These are phyloP conservation scores for Chelon auratus DNA, from an alignment of 2,797 vertebrate genomes.

Conservation along the genomic window DNA sequence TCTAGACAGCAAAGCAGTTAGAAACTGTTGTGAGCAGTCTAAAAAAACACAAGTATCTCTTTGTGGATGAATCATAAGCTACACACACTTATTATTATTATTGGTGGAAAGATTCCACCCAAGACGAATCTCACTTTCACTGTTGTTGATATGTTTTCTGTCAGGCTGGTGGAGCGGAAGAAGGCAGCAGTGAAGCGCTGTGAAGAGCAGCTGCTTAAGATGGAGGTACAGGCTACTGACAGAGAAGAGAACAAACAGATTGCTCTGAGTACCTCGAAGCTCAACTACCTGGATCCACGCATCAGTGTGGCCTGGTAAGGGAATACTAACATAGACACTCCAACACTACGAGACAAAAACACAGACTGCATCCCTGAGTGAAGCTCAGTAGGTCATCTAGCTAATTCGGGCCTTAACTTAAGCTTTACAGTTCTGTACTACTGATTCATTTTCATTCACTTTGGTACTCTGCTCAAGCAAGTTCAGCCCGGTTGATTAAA, in stretches of 20 bases:
- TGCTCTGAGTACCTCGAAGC: constrained; percentile 88
- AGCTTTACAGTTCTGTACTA: no score
- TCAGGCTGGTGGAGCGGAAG: constrained; percentile 84
- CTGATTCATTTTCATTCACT: no score
- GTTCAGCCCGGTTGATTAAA: no score
- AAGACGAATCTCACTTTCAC: no score
- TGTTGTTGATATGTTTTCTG: not conserved
- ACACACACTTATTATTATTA: not conserved
- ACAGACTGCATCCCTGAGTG: no score
- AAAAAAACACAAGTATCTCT: constrained; percentile 30
- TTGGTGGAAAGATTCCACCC: not conserved
- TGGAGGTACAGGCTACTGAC: constrained; percentile 89
- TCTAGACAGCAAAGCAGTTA: not conserved
- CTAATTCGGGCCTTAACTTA: no score
- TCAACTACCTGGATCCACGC: constrained; percentile 89
- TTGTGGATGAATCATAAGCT: not conserved
- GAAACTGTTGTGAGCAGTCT: not conserved
- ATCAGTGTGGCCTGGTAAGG: constrained; percentile 88
- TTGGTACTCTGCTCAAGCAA: no score
- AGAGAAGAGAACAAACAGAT: constrained; percentile 89
- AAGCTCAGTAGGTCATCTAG: no score
- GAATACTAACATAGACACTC: not conserved
- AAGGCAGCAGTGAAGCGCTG: constrained; percentile 80
- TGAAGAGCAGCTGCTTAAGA: constrained; percentile 85
- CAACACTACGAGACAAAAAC: not conserved